Conservation (phyloP, 1,140 invertebrate genomes). For the Meloidogyne exigua region DNA sequence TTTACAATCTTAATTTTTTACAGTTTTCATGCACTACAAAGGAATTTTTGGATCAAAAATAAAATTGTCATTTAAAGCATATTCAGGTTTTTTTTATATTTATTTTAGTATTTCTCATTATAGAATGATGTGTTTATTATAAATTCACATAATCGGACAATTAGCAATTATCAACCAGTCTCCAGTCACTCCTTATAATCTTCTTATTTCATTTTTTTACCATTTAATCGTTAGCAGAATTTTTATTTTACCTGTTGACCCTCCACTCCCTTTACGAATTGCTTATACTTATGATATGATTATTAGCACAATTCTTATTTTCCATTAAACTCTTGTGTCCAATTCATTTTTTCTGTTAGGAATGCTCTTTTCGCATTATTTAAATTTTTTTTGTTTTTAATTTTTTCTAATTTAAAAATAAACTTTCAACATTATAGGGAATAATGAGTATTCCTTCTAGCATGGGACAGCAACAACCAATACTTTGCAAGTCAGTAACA, state of each 20-base stretch:
- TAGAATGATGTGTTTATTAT: neutral
- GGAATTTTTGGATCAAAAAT: neutral
- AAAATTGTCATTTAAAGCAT: neutral
- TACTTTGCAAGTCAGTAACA: constrained; percentile 8
- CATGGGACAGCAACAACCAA: neutral
- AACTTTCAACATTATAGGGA: constrained; percentile 14
- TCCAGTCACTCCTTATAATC: neutral
- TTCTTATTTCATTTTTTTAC: neutral
- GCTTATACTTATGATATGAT: neutral
- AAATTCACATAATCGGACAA: neutral
- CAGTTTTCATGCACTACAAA: neutral
- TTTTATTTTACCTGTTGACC: neutral
- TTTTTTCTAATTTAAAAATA: neutral
- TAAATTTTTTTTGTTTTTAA: neutral
- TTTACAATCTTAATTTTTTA: no score
- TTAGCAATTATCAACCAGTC: neutral
- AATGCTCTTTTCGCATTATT: neutral
- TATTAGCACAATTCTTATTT: neutral
- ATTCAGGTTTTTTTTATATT: neutral
- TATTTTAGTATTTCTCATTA: neutral
- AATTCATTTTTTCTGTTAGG: neutral
- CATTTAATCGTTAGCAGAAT: neutral
- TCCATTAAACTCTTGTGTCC: constrained; percentile 1
- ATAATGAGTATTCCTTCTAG: neutral
- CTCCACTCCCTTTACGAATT: neutral